Base-by-base conservation (phyloP, 2,888 invertebrate genomes). In the Pseudolycoriella hygida region DNA sequence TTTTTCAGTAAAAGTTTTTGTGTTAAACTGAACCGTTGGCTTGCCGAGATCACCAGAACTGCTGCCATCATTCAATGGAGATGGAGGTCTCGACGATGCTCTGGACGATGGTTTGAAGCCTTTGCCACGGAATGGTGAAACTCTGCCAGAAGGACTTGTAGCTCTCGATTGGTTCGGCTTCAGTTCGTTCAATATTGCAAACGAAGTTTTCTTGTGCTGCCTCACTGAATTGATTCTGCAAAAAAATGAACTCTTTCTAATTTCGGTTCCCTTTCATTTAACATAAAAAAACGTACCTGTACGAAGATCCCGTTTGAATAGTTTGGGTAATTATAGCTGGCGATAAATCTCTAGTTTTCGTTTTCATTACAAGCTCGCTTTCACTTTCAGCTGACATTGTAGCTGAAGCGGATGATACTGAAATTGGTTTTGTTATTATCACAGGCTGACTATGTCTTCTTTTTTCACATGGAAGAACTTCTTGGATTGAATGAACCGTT, bases 121-220 rank as follows among this genome's bases (percentile, higher is more conserved):
- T 56, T 71, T 60, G 56, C 77, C 77, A 56, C 71, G 68, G 50
- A 77, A 77, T 2, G 77, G 77, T 10, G 76, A 75, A 41, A 71
- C 67, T 47, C 72, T 66, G 3, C 70, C 74, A 1, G 43, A 15
- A 4, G 44, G 40, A 40, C 43, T 42, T 5, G 34, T 15, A 3
- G 43, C 32, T 5, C 70, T 64, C 12, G 74, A 71, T 14, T 67
- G 63, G 39, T 62, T 60, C 3, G 74, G 69, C 3, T 70, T 63
- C 43, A 67, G 58, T 51, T 77, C 76, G 12, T 75, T 69, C 47
- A 81, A 67, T 51, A 81, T 80, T 49, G 79, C 77, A 59, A 81
- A 81, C 3, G 79, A 76, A 6, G 76, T 70, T 57, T 77, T 76
- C 46, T 73, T 71, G 55, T 78, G 77, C 47, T 73, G 66, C 48